phyloP scores from a whole-genome alignment of 2,888 invertebrate genomes.

The Hedya salicella region DNA sequence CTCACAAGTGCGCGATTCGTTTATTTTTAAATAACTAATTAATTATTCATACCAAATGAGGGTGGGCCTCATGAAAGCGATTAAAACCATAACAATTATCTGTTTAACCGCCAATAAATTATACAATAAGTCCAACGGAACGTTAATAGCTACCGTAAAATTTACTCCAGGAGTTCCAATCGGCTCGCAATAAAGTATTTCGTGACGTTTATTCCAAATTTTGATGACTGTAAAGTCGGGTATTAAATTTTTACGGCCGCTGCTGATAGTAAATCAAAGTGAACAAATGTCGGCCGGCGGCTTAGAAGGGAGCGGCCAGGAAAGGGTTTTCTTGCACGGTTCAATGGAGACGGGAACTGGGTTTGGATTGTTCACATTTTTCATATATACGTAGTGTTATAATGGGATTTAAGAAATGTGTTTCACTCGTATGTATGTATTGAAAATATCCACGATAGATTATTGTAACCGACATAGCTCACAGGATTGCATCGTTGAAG shows the following conservation, averaged over 20 bases:
- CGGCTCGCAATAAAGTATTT: conserved; percentile 18
- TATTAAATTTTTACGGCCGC: conserved; percentile 22
- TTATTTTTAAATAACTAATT: background rate
- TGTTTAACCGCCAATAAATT: conserved; percentile 26
- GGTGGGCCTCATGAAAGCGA: conserved; percentile 13
- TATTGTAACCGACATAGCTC: too few species aligned
- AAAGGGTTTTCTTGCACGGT: conserved; percentile 9
- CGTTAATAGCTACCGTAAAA: conserved; percentile 15
- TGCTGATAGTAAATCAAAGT: conserved; percentile 31
- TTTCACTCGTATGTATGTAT: too few species aligned
- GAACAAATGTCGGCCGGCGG: background rate
- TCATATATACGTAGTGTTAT: too few species aligned
- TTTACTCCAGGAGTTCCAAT: conserved; percentile 1
- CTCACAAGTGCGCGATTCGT: background rate
- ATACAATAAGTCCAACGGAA: conserved; percentile 20
- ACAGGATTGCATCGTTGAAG: too few species aligned
- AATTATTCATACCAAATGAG: conserved; percentile 2
- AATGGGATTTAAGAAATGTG: too few species aligned
- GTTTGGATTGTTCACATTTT: background rate
- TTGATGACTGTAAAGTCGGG: conserved; percentile 30
- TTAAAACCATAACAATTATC: conserved; percentile 32
- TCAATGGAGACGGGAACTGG: background rate
- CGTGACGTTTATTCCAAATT: conserved; percentile 37
- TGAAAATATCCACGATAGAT: too few species aligned
- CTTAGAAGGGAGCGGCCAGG: conserved; percentile 2